Base-by-base conservation (phyloP, 2,797 vertebrate genomes). In the Hydrolagus colliei region DNA sequence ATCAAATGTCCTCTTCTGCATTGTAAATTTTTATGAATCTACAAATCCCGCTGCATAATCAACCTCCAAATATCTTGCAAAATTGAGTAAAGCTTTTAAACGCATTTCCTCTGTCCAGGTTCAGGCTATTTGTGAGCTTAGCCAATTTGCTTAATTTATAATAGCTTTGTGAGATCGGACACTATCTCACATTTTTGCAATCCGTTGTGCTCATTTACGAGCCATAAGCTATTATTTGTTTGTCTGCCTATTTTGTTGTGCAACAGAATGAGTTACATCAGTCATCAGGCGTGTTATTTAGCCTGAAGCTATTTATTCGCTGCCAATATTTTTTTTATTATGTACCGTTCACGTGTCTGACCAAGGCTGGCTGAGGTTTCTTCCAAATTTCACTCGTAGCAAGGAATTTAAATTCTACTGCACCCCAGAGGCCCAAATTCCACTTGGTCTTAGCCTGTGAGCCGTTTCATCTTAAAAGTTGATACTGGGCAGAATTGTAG, bases 281-380 rank as follows among this genome's bases (percentile, higher is more conserved):
- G 71, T 63, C 41, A 20, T 4, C 79, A 84, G 79, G 41, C 52
- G 65, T 35, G 41, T 68, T 84, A 71, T 84, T 84, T 84, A 84
- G 79, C 79, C 79, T 71, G 65, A 71, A 84, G 79, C 79, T 67
- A 16, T 71, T 18, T 27, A n/a, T 52, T 84, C 79, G n/a, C 79
- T 20, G 79, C 79, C 79, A 84, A 84, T 67, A 84, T 68, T 6
- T 41, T 71, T 27, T 52, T 52, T 84, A 67, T 68, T 68, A 84
- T 52, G 20, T 6, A 32, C 35, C 16, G 41, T 71, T 84, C 79
- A 84, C 32, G 67, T 84, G 27, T 16, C 32, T 84, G 27, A 71
- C 65, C 67, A 80, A 35, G 35, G 32, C 41, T 84, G 52, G 52
- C 41, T 77, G 75, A 59, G 75, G 61, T 77, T 77, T 27, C 27